A percentile compares a stretch with the other conserved stretches of the same genome.
These are phyloP conservation scores for Falco novaeseelandiae DNA, from an alignment of 2,797 vertebrate genomes.

Conservation along the genomic window DNA sequence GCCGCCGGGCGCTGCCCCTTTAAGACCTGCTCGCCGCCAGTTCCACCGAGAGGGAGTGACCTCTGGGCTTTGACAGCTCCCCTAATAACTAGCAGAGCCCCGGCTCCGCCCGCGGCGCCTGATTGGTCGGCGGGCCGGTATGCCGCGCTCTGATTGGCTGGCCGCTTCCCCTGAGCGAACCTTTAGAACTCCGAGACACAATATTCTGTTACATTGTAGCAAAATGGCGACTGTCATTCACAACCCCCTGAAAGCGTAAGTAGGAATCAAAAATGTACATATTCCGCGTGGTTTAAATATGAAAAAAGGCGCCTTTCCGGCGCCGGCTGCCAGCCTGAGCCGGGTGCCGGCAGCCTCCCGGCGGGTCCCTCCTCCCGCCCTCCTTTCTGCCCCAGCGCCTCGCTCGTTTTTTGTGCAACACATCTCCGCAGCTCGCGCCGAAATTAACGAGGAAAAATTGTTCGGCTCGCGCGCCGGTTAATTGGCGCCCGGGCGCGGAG, in stretches of 20 bases:
- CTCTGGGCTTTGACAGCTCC: conserved; percentile 99
- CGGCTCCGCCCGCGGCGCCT: conserved; percentile 79
- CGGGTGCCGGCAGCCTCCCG: conserved; percentile 50
- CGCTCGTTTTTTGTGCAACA: conserved; percentile 43
- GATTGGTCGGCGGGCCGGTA: conserved; percentile 87
- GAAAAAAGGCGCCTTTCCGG: conserved; percentile 83
- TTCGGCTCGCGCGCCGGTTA: conserved; percentile 47
- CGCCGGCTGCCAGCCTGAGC: conserved; percentile 63
- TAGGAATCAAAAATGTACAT: conserved; percentile 85
- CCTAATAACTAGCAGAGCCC: conserved; percentile 88
- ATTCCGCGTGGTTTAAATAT: conserved; percentile 83
- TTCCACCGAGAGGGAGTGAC: conserved; percentile 89
- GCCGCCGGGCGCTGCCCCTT: conserved; percentile 67
- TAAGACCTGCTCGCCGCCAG: conserved; percentile 78
- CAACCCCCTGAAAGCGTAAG: conserved; percentile 99
- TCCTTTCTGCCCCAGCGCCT: conserved; percentile 43
- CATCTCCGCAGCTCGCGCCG: conserved; percentile 70
- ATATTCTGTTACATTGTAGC: conserved; percentile 99
- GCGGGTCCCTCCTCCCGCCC: conserved; percentile 66
- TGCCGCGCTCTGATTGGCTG: conserved; percentile 82
- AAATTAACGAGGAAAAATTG: conserved; percentile 75
- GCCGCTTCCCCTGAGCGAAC: conserved; percentile 86
- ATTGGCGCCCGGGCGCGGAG: neutral
- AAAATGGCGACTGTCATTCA: conserved; percentile 99
- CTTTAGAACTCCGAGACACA: conserved; percentile 98